Percentiles rank a stretch among this genome's conserved stretches.
These are phyloP conservation scores for Pseudococcus viburni DNA, from an alignment of 2,888 invertebrate genomes.

Conservation along the genomic window DNA sequence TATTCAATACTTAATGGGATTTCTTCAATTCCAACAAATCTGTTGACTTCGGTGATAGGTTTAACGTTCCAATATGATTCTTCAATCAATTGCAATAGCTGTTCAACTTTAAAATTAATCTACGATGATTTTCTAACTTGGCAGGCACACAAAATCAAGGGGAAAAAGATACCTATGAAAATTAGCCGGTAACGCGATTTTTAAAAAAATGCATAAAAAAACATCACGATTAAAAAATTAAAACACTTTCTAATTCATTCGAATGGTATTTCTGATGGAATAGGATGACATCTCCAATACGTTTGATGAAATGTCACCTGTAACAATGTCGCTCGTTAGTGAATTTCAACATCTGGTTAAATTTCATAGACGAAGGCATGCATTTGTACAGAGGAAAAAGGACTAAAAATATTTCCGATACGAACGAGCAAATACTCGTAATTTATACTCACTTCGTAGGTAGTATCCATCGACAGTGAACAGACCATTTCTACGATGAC, in stretches of 20 bases:
- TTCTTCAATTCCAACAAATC: no score
- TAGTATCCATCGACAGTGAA: background rate
- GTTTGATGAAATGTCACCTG: constrained; percentile 56
- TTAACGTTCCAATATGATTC: background rate
- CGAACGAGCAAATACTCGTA: background rate
- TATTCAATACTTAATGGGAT: no score
- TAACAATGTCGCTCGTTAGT: constrained; percentile 58
- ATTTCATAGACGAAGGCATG: background rate
- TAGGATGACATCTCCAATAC: constrained; percentile 61
- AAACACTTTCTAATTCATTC: background rate
- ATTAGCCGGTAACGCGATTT: background rate
- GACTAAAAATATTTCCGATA: background rate
- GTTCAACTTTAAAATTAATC: background rate
- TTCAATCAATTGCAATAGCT: background rate
- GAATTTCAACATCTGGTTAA: background rate
- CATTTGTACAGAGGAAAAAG: background rate
- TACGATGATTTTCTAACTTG: background rate
- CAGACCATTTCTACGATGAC: background rate
- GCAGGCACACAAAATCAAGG: background rate
- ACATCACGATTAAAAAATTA: constrained; percentile 3
- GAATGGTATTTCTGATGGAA: constrained; percentile 4
- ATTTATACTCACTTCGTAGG: background rate
- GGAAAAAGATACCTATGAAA: background rate
- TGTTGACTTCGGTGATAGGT: no score
- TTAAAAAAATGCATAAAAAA: background rate